A percentile compares a stretch with the other conserved stretches of the same genome.
Conservation (phyloP, 2,888 invertebrate species). For the Antitype chi region DNA sequence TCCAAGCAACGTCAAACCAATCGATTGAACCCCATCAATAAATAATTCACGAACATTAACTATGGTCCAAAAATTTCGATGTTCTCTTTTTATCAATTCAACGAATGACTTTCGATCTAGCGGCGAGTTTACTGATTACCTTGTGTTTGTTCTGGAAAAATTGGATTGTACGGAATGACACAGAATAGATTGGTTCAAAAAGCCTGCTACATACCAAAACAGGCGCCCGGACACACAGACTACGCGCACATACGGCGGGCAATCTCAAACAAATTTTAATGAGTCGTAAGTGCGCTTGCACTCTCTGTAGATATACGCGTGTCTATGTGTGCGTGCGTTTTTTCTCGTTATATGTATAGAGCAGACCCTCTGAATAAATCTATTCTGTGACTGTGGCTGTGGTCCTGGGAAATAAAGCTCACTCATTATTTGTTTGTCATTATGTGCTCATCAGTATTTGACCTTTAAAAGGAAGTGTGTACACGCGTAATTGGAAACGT, state of each 20-base stretch:
- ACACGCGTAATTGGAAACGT: slow-evolving; percentile 34
- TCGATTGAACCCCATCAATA: slow-evolving; percentile 37
- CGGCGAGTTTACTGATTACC: slow-evolving; percentile 34
- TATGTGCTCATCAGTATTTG: slow-evolving; percentile 45
- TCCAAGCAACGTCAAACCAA: slow-evolving; percentile 24
- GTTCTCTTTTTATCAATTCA: slow-evolving; percentile 30
- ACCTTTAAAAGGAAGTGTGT: slow-evolving; percentile 31
- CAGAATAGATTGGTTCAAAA: background rate
- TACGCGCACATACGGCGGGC: background rate
- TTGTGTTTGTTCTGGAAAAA: slow-evolving; percentile 50
- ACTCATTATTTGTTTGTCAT: slow-evolving; percentile 45
- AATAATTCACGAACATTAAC: slow-evolving; percentile 35
- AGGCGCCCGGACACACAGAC: background rate
- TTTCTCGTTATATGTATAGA: background rate
- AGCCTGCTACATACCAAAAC: background rate
- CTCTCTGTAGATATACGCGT: background rate
- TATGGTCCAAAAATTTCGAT: slow-evolving; percentile 16
- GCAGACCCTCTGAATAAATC: background rate
- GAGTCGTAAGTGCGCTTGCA: background rate
- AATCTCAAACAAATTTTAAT: background rate
- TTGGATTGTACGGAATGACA: slow-evolving; percentile 24
- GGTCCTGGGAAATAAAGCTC: slow-evolving; percentile 22
- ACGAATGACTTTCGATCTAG: slow-evolving; percentile 28
- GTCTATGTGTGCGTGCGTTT: background rate
- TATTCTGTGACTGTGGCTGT: background rate